Conservation (phyloP, 1,140 invertebrate species). For the Hydropsyche tenuis region DNA sequence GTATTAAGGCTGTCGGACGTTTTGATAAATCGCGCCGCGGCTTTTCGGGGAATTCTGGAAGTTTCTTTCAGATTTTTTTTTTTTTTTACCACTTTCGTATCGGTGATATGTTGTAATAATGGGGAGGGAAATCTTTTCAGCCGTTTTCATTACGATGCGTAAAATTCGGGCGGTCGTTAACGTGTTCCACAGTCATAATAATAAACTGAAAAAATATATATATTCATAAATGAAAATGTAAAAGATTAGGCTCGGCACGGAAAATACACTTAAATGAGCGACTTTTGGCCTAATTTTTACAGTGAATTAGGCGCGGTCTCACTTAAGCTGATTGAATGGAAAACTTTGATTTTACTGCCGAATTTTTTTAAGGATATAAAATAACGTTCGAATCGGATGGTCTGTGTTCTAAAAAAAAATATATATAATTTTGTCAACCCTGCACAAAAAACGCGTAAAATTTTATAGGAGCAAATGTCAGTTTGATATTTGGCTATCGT, state of each 20-base stretch:
- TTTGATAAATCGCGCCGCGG: constrained; percentile 27
- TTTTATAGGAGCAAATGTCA: constrained; percentile 24
- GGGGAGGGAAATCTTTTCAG: too few species aligned
- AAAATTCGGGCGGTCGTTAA: neutral
- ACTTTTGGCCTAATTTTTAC: constrained; percentile 12
- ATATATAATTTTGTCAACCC: neutral
- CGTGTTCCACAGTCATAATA: constrained; percentile 3
- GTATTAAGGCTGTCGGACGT: constrained; percentile 24
- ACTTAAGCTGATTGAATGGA: constrained; percentile 22
- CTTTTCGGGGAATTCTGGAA: constrained; percentile 12
- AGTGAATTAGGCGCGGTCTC: constrained; percentile 15
- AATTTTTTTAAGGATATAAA: constrained; percentile 1
- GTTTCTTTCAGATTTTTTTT: constrained; percentile 7
- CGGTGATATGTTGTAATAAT: too few species aligned
- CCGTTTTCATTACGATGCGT: neutral
- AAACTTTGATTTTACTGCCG: constrained; percentile 3
- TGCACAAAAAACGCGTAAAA: neutral
- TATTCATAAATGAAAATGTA: too few species aligned
- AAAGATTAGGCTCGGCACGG: constrained; percentile 4
- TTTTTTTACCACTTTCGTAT: too few species aligned
- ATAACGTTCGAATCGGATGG: neutral
- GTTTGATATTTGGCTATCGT: constrained; percentile 24
- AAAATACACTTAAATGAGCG: neutral
- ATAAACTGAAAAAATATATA: constrained; percentile 10
- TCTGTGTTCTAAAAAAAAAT: too few species aligned